Evolutionary conservation across 2,797 vertebrate genomes (phyloP).

Genomic region (Spea hammondii): DNA sequence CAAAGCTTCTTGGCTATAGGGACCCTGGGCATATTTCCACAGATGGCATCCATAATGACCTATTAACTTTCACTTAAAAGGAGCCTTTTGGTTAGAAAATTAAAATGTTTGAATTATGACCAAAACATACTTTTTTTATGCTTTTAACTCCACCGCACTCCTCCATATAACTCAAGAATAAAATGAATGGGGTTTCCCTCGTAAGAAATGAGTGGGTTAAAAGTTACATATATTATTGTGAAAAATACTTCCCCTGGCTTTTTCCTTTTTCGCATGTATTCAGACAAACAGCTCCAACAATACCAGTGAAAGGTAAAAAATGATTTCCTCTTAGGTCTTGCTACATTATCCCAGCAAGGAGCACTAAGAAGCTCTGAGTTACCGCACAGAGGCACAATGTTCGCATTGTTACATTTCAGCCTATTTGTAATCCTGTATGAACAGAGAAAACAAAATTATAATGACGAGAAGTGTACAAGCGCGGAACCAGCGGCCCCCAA

Average conservation of each 20-base stretch:
- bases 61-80: too few relatives aligned
- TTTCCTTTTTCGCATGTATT: background rate
- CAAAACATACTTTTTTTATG: too few relatives aligned
- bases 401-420: conserved; percentile 23
- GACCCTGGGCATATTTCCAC: too few relatives aligned
- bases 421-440: conserved; percentile 16
- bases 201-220: conserved; percentile 1
- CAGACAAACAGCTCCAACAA: background rate
- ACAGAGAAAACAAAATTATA: conserved; percentile 37
- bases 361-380: conserved; percentile 19
- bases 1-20: too few relatives aligned
- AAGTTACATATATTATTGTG: conserved; percentile 3
- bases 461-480: conserved; percentile 23
- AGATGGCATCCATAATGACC: too few relatives aligned
- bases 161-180: too few relatives aligned
- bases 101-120: too few relatives aligned
- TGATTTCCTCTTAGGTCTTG: conserved; percentile 26
- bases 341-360: conserved; percentile 45
- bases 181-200: background rate
- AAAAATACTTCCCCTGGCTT: background rate
- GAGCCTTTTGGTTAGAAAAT: too few relatives aligned
- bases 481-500: background rate
- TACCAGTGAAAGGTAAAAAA: conserved; percentile 22
- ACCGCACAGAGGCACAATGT: background rate
- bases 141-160: too few relatives aligned